Base-by-base conservation (phyloP, 2,113 vertebrate genomes). In the Planiliza haematocheilus region DNA sequence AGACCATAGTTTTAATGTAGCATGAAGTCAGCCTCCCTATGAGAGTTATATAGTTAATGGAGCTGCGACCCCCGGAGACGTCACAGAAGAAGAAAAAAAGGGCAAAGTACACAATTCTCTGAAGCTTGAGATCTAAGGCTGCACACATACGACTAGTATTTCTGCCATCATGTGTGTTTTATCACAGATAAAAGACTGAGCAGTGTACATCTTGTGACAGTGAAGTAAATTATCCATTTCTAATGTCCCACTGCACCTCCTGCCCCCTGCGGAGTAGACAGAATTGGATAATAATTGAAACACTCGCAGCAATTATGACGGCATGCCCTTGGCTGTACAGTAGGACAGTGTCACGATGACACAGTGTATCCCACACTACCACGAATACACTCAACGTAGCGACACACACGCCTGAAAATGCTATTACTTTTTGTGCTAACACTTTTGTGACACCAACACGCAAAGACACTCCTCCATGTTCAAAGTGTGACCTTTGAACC, bases 211-310 rank as follows among this genome's bases (percentile, higher is more conserved):
- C 64, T 75, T 73, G 57, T 74, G 77, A 89, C 75, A 73, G 83
- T 72, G 53, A 65, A 74, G 83, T 86, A 82, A 88, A 91, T 89
- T 66, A 91, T 88, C 84, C 78, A 77, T 86, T 82, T 73, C 74
- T 86, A 79, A 74, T 75, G 76, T 82, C 73, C 74, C 84, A 43
- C 13, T 64, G 78, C 76, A 70, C 84, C 78, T 76, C 71, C 41
- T 77, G 74, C 73, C 77, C 88, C 86, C 70, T 58, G 80, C 69
- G 78, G 86, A 84, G 89, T 43, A 61, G 77, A 89, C 42, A 62
- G 73, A 85, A 84, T 84, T 87, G 83, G 86, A 90, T 86, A 84
- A 87, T 88, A 91, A 92, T 87, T 87, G 83, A 89, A 90, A 85
- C 79, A 83, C 89, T 86, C 1, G 36, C 70, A 81, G 88, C 82